phyloP scores from a whole-genome alignment of 2,113 vertebrate species.

The Phalacrocorax carbo region DNA sequence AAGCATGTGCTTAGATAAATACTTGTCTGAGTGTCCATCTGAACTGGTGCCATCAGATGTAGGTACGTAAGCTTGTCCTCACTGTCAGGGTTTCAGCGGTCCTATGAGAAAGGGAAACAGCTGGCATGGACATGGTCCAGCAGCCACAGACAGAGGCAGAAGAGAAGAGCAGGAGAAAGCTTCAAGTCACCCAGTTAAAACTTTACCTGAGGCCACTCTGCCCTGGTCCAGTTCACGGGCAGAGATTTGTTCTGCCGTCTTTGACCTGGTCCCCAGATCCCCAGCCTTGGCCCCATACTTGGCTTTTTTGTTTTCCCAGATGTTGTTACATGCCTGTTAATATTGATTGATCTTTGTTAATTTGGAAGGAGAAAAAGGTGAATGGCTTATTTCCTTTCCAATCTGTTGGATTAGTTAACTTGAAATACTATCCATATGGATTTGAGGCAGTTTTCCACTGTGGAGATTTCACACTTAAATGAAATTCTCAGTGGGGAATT shows the following conservation, averaged over 20 bases:
- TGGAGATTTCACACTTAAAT: not conserved
- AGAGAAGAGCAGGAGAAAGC: not conserved
- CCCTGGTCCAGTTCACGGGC: not conserved
- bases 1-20: constrained; percentile 40
- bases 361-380: not conserved
- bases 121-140: not conserved
- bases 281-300: not conserved
- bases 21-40: not conserved
- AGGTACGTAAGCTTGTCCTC: not conserved
- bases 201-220: not conserved
- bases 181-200: not conserved
- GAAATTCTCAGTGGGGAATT: accelerated
- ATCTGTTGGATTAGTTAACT: not conserved
- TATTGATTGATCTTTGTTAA: not conserved
- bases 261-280: not conserved
- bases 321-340: not conserved
- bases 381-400: not conserved
- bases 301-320: not conserved
- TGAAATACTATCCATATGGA: not conserved
- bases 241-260: not conserved
- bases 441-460: not conserved
- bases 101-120: not conserved
- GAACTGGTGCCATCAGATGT: not conserved
- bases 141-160: not conserved
- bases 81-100: not conserved